Percentiles rank a stretch among this genome's conserved stretches.
These are phyloP conservation scores for Tetranychus piercei DNA, from an alignment of 2,888 invertebrate species.

Conservation along the genomic window DNA sequence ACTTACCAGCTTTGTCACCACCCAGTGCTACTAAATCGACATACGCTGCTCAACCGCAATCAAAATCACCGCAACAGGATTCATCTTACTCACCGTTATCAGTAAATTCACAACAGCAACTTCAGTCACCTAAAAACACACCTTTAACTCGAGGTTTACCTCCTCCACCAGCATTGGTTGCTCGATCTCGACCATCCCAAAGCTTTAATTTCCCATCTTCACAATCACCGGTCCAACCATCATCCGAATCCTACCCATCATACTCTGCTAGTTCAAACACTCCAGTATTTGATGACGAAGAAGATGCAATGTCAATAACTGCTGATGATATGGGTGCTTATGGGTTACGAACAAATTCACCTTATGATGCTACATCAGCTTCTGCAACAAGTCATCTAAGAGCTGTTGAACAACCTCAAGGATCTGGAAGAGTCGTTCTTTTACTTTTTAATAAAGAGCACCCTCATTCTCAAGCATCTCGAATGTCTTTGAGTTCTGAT, in stretches of 20 bases:
- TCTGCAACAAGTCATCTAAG: not conserved
- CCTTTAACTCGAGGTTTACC: not conserved
- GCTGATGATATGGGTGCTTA: not conserved
- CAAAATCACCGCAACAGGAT: not conserved
- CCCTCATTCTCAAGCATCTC: not conserved
- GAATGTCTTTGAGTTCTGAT: not conserved
- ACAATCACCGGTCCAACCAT: not conserved
- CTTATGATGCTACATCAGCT: not conserved
- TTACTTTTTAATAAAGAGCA: not conserved
- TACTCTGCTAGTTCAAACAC: not conserved
- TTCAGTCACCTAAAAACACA: not conserved
- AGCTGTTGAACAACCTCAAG: not conserved
- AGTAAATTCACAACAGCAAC: not conserved
- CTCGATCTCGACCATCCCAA: constrained; percentile 3
- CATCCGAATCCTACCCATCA: not conserved
- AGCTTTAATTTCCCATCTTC: not conserved
- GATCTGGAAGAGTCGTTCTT: not conserved
- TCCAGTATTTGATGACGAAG: constrained; percentile 4
- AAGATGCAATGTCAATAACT: not conserved
- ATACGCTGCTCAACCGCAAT: not conserved
- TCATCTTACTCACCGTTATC: not conserved
- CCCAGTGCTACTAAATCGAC: not conserved
- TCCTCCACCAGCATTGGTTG: not conserved
- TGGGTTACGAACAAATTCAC: not conserved
- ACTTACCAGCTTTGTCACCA: not conserved